Evolutionary conservation across 2,113 vertebrate genomes (phyloP), one percentile per base, ranked within the genome.

Genomic region (Anarrhichthys ocellatus): DNA sequence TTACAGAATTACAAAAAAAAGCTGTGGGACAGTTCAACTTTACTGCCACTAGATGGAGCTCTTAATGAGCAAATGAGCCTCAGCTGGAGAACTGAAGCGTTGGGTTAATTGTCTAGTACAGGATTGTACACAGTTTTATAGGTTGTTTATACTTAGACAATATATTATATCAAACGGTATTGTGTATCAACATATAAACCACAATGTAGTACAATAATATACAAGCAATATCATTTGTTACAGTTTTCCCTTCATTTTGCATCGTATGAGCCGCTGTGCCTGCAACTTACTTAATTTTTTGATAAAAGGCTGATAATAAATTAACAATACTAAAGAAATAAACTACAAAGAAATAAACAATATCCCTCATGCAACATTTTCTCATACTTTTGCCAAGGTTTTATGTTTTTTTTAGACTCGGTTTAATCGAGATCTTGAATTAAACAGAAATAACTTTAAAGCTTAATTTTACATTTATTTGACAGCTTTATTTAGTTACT

Each of bases 1-100:
- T 54, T 9, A n/a, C 9, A 54, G 22, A 54, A 54, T 10, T 54
- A 7, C 50, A 54, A 22, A 54, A 27, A 27, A 27, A 27, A 13
- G 50, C n/a, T 40, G 11, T 46, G 63, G 48, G n/a, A 22, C 17
- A 44, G 44, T 64, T 63, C 42, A 14, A 6, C 13, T 11, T 66
- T 66, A 2, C 24, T 20, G 34, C 69, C 89, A 80, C 81, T 78
- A 78, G 86, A 27, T 78, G 65, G 9, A 2, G 73, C 3, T 2
- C 6, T 71, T 58, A 6, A 4, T n/a, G 17, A 17, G 80, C 10
- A 75, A 66, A 70, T 67, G 22, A 5, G 1, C 10, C 6, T 63
- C 32, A 81, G 5, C 24, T 20, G 4, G 2, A 69, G 32, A 27
- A 50, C 32, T 4, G 15, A 18, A 14, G 7, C 50, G 10, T 64